phyloP scores from a whole-genome alignment of 2,113 vertebrate species.

The Rutilus rutilus region DNA sequence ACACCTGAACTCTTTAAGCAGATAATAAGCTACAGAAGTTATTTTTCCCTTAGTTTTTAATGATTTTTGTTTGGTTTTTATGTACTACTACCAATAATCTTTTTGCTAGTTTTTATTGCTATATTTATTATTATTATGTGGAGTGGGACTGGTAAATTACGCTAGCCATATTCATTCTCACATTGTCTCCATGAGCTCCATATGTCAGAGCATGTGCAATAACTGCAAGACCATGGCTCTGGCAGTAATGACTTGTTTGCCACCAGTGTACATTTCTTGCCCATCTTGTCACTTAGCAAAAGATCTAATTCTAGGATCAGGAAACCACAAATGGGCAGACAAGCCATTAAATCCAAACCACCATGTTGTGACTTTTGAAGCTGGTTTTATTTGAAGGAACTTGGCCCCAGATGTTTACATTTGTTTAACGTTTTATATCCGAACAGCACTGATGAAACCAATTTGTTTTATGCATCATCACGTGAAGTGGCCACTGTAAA shows the following conservation, averaged over 20 bases:
- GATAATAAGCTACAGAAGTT: not conserved
- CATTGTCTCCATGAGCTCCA: not conserved
- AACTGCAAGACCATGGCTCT: not conserved
- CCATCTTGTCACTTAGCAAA: conserved; percentile 16
- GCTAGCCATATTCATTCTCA: not conserved
- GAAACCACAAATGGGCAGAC: not conserved
- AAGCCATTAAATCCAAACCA: not conserved
- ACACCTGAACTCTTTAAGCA: not conserved
- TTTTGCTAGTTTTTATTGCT: too few relatives aligned
- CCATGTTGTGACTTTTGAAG: not conserved
- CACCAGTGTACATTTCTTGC: not conserved
- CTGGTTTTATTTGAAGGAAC: conserved; percentile 1
- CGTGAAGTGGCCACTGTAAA: conserved; percentile 27
- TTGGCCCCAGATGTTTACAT: conserved; percentile 26
- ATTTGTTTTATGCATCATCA: not conserved
- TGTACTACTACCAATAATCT: not conserved
- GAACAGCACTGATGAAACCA: not conserved
- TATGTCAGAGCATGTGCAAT: not conserved
- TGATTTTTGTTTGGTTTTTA: not conserved
- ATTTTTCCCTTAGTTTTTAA: not conserved
- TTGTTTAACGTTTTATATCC: not conserved
- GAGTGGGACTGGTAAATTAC: not conserved
- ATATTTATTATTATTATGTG: not conserved
- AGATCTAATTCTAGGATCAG: conserved; percentile 2
- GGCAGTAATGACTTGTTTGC: not conserved